Conservation (phyloP, 2,797 vertebrate genomes). For the Glossophaga mutica region DNA sequence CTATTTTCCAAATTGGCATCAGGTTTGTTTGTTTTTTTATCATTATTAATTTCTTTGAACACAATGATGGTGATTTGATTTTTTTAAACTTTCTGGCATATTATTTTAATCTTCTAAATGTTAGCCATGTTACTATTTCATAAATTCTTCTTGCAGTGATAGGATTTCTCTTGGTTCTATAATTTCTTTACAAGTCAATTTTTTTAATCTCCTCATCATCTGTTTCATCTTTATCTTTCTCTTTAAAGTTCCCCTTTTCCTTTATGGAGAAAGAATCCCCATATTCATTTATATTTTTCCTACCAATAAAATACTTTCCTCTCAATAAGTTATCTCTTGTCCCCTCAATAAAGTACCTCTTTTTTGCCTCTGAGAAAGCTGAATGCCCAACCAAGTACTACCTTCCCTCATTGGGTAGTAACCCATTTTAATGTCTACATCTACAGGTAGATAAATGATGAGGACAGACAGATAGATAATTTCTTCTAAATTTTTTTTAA, state of each 20-base stretch:
- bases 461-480: background rate
- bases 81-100: background rate
- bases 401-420: background rate
- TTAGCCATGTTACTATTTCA: slow-evolving; percentile 10
- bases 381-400: background rate
- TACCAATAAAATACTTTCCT: background rate
- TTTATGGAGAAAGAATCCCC: background rate
- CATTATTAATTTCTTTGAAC: slow-evolving; percentile 10
- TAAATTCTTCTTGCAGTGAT: background rate
- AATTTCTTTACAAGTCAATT: background rate
- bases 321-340: background rate
- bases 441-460: background rate
- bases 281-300: background rate
- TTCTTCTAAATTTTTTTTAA: background rate
- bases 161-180: background rate
- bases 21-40: background rate
- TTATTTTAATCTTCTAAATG: slow-evolving; percentile 12
- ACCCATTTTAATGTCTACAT: background rate
- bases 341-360: background rate
- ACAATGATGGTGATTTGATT: background rate
- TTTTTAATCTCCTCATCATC: background rate
- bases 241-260: background rate
- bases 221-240: background rate
- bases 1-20: background rate
- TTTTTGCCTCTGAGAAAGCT: background rate